Percentiles rank a stretch among this genome's conserved stretches.
These are phyloP conservation scores for Pollimyrus isidori DNA, from an alignment of 2,113 vertebrate species.

Conservation along the genomic window DNA sequence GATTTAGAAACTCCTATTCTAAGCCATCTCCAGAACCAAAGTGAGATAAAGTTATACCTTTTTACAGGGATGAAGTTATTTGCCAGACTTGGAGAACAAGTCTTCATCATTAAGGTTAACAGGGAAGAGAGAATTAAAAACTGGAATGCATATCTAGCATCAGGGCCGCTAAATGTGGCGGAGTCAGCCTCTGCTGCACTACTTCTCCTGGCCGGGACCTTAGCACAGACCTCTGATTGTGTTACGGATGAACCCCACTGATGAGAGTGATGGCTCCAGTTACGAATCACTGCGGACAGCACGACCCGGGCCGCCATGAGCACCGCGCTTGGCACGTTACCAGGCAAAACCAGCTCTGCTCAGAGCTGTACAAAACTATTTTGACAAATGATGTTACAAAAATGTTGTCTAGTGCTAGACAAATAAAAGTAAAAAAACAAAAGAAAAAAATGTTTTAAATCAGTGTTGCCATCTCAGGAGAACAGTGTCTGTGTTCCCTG, in stretches of 20 bases:
- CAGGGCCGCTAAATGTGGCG: background rate
- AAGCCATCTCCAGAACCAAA: background rate
- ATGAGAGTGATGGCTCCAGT: slow-evolving; percentile 14
- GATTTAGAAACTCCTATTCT: background rate
- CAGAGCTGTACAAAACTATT: background rate
- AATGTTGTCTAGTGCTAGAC: background rate
- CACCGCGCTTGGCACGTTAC: background rate
- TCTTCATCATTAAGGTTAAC: background rate
- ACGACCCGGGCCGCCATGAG: background rate
- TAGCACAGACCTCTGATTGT: slow-evolving; percentile 14
- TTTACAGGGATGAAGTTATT: background rate
- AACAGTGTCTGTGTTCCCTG: background rate
- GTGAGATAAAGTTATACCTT: background rate
- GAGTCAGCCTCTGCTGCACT: background rate
- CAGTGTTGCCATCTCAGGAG: background rate
- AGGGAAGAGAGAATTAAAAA: background rate
- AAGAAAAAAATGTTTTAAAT: background rate
- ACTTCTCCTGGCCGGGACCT: background rate
- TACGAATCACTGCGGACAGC: slow-evolving; percentile 30
- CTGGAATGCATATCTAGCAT: background rate
- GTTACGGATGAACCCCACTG: slow-evolving; percentile 13
- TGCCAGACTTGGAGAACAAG: background rate
- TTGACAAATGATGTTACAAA: background rate
- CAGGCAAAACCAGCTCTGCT: background rate
- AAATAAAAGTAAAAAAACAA: slow-evolving; percentile 5